Evolutionary conservation across 2,888 invertebrate species (phyloP), one percentile per base, ranked within the genome.

Genomic region (Dicranocentrus wangi): DNA sequence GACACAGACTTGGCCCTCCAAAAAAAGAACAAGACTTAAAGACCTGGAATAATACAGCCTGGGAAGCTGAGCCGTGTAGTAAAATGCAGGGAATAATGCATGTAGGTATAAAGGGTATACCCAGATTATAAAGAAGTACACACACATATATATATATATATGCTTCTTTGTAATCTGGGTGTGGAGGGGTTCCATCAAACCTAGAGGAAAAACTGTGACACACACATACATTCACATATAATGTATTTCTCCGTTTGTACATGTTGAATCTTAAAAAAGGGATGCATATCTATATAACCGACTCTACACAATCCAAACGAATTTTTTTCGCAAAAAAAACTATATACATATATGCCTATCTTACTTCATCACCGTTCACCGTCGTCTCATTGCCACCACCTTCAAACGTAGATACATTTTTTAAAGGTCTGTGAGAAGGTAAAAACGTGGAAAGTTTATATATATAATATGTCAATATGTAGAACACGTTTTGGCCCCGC

Each of bases 381-480:
- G n/a, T n/a, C n/a, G n/a, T n/a, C n/a, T n/a, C n/a, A n/a, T n/a
- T n/a, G n/a, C n/a, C n/a, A n/a, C n/a, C n/a, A n/a, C n/a, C n/a
- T n/a, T n/a, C n/a, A n/a, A n/a, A n/a, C n/a, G n/a, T n/a, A n/a
- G n/a, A n/a, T n/a, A n/a, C n/a, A n/a, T n/a, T n/a, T n/a, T n/a
- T n/a, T n/a, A n/a, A n/a, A n/a, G n/a, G n/a, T n/a, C n/a, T n/a
- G n/a, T n/a, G n/a, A n/a, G n/a, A n/a, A n/a, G n/a, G n/a, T n/a
- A n/a, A n/a, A n/a, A n/a, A n/a, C n/a, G n/a, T n/a, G n/a, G n/a
- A n/a, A n/a, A n/a, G n/a, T n/a, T n/a, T n/a, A n/a, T n/a, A n/a
- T n/a, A n/a, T n/a, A n/a, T n/a, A n/a, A n/a, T n/a, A n/a, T n/a
- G 47, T 47, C 7, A 63, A 23, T 63, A 63, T 63, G 63, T 63